These are phyloP conservation scores for Arizona elegans DNA, from an alignment of 2,113 vertebrate species.

Conservation along the genomic window DNA sequence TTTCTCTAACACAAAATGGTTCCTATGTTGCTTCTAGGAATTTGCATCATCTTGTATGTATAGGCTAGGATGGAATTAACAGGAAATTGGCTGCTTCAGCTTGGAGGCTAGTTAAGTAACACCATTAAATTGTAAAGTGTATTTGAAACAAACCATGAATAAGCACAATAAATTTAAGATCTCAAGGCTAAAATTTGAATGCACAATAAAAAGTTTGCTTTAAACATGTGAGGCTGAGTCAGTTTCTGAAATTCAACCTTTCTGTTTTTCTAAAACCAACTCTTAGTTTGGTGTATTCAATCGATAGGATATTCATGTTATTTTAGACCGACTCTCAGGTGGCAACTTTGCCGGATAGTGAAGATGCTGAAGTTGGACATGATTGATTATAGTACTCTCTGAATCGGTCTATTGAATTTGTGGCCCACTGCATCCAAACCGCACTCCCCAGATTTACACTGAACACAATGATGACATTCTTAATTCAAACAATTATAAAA, in stretches of 20 bases:
- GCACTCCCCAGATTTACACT: slow-evolving; percentile 18
- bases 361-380: slow-evolving; percentile 11
- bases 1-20: not conserved
- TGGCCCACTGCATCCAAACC: slow-evolving; percentile 33
- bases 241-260: slow-evolving; percentile 7
- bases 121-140: slow-evolving; percentile 33
- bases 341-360: slow-evolving; percentile 2
- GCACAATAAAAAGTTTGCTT: not conserved
- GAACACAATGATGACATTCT: slow-evolving; percentile 26
- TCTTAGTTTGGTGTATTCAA: not conserved
- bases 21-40: slow-evolving; percentile 31
- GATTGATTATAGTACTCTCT: slow-evolving; percentile 22
- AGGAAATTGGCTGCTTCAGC: slow-evolving; percentile 17
- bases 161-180: not conserved
- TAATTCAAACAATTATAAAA: slow-evolving; percentile 35
- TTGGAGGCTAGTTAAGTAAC: slow-evolving; percentile 28
- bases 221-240: not conserved
- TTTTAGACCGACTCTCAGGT: slow-evolving; percentile 11
- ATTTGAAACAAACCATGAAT: not conserved
- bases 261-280: not conserved
- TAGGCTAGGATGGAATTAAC: slow-evolving; percentile 16
- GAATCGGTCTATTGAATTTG: slow-evolving; percentile 17
- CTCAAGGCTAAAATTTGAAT: not conserved
- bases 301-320: not conserved
- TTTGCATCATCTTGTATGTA: not conserved